Evolutionary conservation across 2,888 invertebrate genomes (phyloP).

Genomic region (Petrophora chlorosata): DNA sequence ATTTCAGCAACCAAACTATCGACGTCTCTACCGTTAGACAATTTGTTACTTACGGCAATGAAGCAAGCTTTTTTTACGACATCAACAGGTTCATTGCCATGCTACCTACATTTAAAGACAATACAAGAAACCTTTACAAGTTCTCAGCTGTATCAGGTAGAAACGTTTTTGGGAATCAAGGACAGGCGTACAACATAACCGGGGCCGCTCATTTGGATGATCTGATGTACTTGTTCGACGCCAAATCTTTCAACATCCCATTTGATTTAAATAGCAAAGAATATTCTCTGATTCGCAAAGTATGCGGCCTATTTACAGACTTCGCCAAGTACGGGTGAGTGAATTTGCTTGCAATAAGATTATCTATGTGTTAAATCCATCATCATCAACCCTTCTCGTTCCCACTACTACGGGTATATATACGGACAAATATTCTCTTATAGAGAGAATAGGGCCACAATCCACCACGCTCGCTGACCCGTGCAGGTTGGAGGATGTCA

Average conservation of each 20-base stretch:
- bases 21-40: conserved; percentile 33
- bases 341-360: too few relatives aligned
- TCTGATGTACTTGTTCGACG: conserved; percentile 47
- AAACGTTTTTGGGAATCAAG: conserved; percentile 44
- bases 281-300: conserved; percentile 49
- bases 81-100: conserved; percentile 38
- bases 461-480: too few relatives aligned
- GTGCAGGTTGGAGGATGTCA: too few relatives aligned
- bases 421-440: too few relatives aligned
- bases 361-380: not conserved
- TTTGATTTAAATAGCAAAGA: conserved; percentile 44
- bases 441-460: too few relatives aligned
- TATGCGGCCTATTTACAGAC: conserved; percentile 52
- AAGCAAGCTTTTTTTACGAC: conserved; percentile 37
- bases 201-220: conserved; percentile 55
- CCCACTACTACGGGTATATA: too few relatives aligned
- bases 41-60: conserved; percentile 35
- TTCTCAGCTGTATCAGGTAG: conserved; percentile 48
- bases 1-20: conserved; percentile 40
- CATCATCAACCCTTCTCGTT: too few relatives aligned
- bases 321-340: conserved; percentile 66
- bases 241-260: conserved; percentile 38
- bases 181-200: conserved; percentile 39
- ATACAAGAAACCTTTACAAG: conserved; percentile 45
- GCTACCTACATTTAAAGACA: conserved; percentile 27